Evolutionary conservation across 1,140 invertebrate genomes (phyloP), one percentile per base, ranked within the genome.

Genomic region (Colletes gigas): DNA sequence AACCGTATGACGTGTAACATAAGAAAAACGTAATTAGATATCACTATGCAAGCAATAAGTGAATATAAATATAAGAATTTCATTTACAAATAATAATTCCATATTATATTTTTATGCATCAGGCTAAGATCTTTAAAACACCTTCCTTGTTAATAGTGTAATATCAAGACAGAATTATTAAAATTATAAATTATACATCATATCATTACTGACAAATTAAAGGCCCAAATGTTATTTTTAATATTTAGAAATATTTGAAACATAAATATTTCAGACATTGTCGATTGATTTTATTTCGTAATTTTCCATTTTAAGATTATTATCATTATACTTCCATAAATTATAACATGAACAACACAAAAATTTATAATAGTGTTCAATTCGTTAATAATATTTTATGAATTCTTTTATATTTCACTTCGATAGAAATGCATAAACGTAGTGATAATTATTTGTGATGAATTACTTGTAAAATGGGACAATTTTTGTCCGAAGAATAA

Each of bases 41-140:
- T 62, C 4, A 71, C 14, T 21, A 44, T 4, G 55, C 17, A 78
- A 78, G 68, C 68, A 78, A 78, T 78, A 78, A 78, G 63, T 54
- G 41, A 21, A 71, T 41, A 55, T 57, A 21, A 66, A 75, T 55
- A 14, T 76, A 59, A 68, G 54, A 76, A 76, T 39, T 15, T 66
- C n/a, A 47, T 19, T 30, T 47, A 57, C 9, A 30, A 57, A 67
- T 59, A 59, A 7, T 15, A 14, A 54, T 65, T 41, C n/a, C 6
- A 52, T 17, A 50, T 63, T 63, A 54, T 66, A 68, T 55, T 77
- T 69, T 59, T 59, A 69, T 69, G 41, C 30, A 59, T 47, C 17
- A 52, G 55, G 9, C 15, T 50, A 15, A 55, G n/a, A 8, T 55
- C 19, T 0, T 54, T 55, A 3, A 30, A 59, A 59, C 47, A 60